Evolutionary conservation across 1,140 invertebrate species (phyloP), one percentile per base, ranked within the genome.

Genomic region (Scaptomyza graminum): DNA sequence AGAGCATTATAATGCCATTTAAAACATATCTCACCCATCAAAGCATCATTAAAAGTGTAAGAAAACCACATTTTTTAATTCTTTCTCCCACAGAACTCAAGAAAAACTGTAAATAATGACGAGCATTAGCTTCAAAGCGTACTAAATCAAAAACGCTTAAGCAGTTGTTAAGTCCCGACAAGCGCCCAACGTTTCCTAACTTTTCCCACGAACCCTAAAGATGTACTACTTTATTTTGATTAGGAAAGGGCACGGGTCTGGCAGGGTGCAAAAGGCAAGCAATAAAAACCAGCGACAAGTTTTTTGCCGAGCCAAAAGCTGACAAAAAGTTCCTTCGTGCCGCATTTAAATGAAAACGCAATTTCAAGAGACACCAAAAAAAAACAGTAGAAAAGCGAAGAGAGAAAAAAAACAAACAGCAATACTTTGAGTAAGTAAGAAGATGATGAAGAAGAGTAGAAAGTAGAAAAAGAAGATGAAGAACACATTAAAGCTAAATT

Each of bases 321-420:
- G 57, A 39, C 77, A 79, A 79, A 83, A 83, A 34, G 63, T 85
- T 85, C 74, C 75, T 68, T 61, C 62, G 64, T 67, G 75, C 82
- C 50, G 66, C 67, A 87, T 88, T 87, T 87, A 87, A 87, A 87
- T 87, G 82, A 87, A 87, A 85, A 72, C 70, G 78, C 82, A 75
- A 85, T 85, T 85, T 87, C 50, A 22, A 61, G 55, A 61, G 55
- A 25, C 43, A 54, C 57, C 43, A 28, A 28, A 52, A 31, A 13
- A 28, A 3, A 7, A 25, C n/a, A 22, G 1, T 22, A 22, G 4
- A 22, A 22, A 2, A 52, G 44, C 39, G 31, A 44, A 44, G 13
- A 13, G 1, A 31, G 16, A 63, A 6, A 15, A 50, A 7, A 25
- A 62, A 47, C 22, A 60, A 57, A 56, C 37, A 46, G 43, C 37